Conservation (phyloP, 1,140 invertebrate genomes). For the Lucilia sericata region DNA sequence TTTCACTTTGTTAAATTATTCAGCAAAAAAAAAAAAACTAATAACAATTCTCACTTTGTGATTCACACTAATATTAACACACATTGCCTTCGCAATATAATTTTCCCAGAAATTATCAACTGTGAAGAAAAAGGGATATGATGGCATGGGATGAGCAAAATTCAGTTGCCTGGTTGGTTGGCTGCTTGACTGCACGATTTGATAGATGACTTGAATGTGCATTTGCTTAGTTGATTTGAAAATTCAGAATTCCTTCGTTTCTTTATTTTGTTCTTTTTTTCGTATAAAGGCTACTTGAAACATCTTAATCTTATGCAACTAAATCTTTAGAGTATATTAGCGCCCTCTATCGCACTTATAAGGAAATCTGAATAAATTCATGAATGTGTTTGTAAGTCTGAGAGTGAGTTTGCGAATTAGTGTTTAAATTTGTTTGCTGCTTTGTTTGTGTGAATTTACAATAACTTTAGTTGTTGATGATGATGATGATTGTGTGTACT, state of each 20-base stretch:
- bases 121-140: not conserved
- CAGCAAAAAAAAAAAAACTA: not conserved
- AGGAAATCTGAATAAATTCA: not conserved
- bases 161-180: conserved; percentile 29
- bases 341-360: not conserved
- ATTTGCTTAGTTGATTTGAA: conserved; percentile 24
- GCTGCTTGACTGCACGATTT: not conserved
- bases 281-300: not conserved
- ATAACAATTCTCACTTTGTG: not conserved
- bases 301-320: conserved; percentile 25
- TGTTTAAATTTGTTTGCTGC: not conserved
- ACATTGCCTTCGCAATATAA: not conserved
- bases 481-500: not conserved
- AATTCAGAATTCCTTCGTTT: not conserved
- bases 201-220: conserved; percentile 9
- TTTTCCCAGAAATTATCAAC: conserved; percentile 2
- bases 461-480: not conserved
- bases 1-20: not conserved
- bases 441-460: conserved; percentile 13
- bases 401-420: not conserved
- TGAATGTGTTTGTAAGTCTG: not conserved
- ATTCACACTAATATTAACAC: not conserved
- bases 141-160: not conserved
- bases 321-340: not conserved
- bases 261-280: not conserved